Conservation (phyloP, 2,888 invertebrate species). For the Syritta pipiens region DNA sequence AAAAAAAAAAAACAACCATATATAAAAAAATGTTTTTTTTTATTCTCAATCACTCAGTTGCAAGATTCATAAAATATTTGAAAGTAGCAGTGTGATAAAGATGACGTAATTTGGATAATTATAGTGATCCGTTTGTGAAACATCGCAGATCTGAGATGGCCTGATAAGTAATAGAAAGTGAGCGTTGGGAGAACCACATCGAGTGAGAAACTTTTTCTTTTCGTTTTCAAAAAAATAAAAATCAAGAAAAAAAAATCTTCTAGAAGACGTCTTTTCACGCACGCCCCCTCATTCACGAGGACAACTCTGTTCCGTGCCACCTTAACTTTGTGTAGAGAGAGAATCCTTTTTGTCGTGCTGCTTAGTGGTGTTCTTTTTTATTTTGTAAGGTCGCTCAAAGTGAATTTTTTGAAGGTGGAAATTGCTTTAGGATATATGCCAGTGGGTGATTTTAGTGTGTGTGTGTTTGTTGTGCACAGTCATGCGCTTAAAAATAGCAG, state of each 20-base stretch:
- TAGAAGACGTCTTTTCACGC: no score
- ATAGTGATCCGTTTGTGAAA: conserved; percentile 46
- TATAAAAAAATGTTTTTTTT: conserved; percentile 13
- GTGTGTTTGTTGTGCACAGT: conserved; percentile 9
- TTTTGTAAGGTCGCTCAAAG: neutral
- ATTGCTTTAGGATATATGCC: conserved; percentile 15
- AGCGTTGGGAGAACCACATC: conserved; percentile 8
- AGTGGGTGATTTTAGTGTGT: conserved; percentile 1
- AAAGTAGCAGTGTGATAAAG: conserved; percentile 49
- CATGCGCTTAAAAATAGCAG: conserved; percentile 51
- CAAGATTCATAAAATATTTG: conserved; percentile 48
- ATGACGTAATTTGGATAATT: conserved; percentile 61
- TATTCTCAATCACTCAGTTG: conserved; percentile 41
- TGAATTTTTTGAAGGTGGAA: no score
- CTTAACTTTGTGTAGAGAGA: no score
- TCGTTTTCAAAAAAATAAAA: neutral
- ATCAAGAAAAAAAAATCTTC: no score
- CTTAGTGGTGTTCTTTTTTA: no score
- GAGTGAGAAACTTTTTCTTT: neutral
- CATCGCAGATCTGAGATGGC: conserved; percentile 32
- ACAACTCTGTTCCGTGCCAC: no score
- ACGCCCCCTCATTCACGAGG: no score
- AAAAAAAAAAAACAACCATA: neutral
- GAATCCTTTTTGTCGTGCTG: no score
- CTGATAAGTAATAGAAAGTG: conserved; percentile 42